These are phyloP conservation scores for Aphidius ervi DNA, from an alignment of 1,140 invertebrate species.

Conservation along the genomic window DNA sequence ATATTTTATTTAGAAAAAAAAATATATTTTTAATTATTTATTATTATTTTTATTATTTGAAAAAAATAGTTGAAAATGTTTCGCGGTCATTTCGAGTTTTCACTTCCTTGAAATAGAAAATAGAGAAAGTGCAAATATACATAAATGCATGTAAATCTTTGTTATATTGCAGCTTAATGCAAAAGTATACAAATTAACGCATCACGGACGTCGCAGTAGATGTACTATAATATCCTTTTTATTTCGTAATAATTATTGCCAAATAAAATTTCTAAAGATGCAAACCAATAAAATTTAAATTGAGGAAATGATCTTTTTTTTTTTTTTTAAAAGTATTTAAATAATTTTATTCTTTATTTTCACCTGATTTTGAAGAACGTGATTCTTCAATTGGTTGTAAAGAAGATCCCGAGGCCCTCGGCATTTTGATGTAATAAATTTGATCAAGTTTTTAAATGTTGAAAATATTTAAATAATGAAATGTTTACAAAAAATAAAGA, in stretches of 20 bases:
- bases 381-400: constrained; percentile 45
- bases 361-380: constrained; percentile 38
- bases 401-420: constrained; percentile 25
- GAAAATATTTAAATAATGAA: constrained; percentile 1
- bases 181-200: constrained; percentile 8
- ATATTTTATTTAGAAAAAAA: too few relatives aligned
- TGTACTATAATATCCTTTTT: too few relatives aligned
- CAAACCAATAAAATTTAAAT: not conserved
- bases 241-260: too few relatives aligned
- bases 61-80: too few relatives aligned
- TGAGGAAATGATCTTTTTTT: not conserved
- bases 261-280: not conserved
- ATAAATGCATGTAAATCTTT: constrained; percentile 5
- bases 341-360: constrained; percentile 18
- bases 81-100: not conserved
- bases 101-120: constrained; percentile 3
- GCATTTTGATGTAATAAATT: constrained; percentile 22
- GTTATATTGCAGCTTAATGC: constrained; percentile 4
- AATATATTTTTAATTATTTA: too few relatives aligned
- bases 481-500: not conserved
- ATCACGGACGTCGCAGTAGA: not conserved
- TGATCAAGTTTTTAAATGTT: not conserved
- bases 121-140: not conserved
- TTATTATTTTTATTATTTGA: too few relatives aligned
- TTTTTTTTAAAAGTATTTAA: not conserved